Conservation (phyloP, 2,797 vertebrate genomes). For the Oreochromis mossambicus region DNA sequence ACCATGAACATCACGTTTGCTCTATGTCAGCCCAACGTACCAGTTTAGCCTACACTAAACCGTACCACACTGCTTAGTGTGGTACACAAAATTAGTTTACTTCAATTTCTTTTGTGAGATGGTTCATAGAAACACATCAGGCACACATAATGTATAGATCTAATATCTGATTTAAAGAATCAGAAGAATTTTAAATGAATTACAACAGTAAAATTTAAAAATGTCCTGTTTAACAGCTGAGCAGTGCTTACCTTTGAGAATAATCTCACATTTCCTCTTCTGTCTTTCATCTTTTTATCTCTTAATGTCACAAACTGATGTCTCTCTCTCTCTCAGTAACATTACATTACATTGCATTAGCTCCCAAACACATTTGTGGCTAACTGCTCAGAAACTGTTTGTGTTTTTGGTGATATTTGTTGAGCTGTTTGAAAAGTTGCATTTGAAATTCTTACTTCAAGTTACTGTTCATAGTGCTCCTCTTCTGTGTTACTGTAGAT, state of each 20-base stretch:
- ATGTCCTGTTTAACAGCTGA: not conserved
- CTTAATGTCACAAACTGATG: not conserved
- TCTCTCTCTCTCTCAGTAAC: not conserved
- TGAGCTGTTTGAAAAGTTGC: not conserved
- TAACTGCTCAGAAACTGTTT: not conserved
- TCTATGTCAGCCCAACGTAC: not conserved
- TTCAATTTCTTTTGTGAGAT: not conserved
- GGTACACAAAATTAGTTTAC: not conserved
- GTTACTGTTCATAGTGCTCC: not conserved
- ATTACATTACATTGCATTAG: not conserved
- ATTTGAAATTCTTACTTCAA: not conserved
- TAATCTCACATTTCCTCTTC: not conserved
- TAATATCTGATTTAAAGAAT: not conserved
- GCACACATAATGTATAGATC: not conserved
- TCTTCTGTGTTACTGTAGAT: not conserved
- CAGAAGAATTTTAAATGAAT: not conserved
- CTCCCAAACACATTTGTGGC: not conserved
- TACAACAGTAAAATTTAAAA: not conserved
- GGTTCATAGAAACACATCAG: not conserved
- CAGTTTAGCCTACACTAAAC: not conserved
- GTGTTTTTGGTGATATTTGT: not conserved
- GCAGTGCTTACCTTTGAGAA: not conserved
- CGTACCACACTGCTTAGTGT: not conserved
- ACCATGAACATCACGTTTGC: not conserved
- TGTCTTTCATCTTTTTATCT: not conserved